Percentiles rank a stretch among this genome's conserved stretches.
These are phyloP conservation scores for Cyprinella venusta DNA, from an alignment of 2,797 vertebrate species.

Conservation along the genomic window DNA sequence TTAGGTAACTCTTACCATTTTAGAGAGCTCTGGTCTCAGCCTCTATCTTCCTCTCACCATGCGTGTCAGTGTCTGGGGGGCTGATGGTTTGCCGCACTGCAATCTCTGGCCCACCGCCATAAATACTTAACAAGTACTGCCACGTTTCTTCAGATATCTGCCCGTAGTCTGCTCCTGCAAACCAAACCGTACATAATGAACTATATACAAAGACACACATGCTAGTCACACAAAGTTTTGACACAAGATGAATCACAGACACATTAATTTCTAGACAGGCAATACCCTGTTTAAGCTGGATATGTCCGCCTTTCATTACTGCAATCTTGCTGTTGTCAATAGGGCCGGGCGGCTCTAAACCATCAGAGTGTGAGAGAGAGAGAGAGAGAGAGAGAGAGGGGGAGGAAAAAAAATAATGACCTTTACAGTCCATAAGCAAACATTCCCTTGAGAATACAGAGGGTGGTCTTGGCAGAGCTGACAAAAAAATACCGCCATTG, in stretches of 20 bases:
- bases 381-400: not conserved
- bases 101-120: constrained; percentile 92
- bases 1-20: constrained; percentile 61
- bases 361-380: not conserved
- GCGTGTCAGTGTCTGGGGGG: constrained; percentile 81
- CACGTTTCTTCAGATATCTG: constrained; percentile 99
- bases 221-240: not conserved
- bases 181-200: not conserved
- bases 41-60: constrained; percentile 95
- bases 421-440: constrained; percentile 19
- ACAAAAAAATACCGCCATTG: not conserved
- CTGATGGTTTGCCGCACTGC: constrained; percentile 89
- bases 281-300: constrained; percentile 93
- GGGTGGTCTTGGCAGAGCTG: constrained; percentile 30
- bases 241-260: not conserved
- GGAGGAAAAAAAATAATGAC: not conserved
- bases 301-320: constrained; percentile 88
- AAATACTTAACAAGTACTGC: constrained; percentile 89
- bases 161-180: constrained; percentile 92
- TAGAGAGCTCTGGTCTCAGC: constrained; percentile 93
- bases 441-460: not conserved
- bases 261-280: not conserved
- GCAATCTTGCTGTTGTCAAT: constrained; percentile 97
- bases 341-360: constrained; percentile 89
- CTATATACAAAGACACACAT: not conserved